These are phyloP conservation scores for Tribolium madens DNA, from an alignment of 1,140 invertebrate species.

Conservation along the genomic window DNA sequence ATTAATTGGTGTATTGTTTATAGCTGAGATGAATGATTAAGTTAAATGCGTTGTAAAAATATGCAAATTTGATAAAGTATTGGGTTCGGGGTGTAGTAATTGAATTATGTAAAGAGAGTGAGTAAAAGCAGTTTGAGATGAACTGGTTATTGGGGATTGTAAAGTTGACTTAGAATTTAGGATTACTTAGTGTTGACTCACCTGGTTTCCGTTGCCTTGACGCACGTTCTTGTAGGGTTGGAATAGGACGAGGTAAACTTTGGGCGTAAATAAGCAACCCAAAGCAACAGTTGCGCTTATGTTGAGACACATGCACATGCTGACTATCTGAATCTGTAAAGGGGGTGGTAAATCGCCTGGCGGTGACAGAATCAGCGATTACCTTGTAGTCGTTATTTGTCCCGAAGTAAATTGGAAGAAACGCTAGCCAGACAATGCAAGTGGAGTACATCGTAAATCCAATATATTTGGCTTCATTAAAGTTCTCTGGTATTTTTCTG, in stretches of 20 bases:
- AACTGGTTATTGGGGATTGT: not conserved
- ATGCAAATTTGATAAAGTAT: not conserved
- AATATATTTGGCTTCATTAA: slow-evolving; percentile 79
- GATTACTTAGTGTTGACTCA: slow-evolving; percentile 43
- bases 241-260: slow-evolving; percentile 82
- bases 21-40: not conserved
- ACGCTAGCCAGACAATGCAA: slow-evolving; percentile 81
- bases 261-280: slow-evolving; percentile 82
- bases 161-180: slow-evolving; percentile 2
- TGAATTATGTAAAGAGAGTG: not conserved
- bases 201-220: slow-evolving; percentile 66
- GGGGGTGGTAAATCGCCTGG: not conserved
- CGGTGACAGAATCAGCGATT: slow-evolving; percentile 1
- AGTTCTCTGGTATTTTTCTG: slow-evolving; percentile 80
- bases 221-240: slow-evolving; percentile 83
- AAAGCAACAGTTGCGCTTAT: slow-evolving; percentile 83
- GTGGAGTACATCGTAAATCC: slow-evolving; percentile 84
- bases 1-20: not conserved
- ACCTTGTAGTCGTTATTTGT: slow-evolving; percentile 76
- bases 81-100: not conserved
- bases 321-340: slow-evolving; percentile 79
- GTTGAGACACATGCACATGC: slow-evolving; percentile 83
- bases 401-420: slow-evolving; percentile 79
- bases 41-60: not conserved
- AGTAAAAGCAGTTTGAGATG: not conserved